Evolutionary conservation across 2,888 invertebrate genomes (phyloP), one percentile per base, ranked within the genome.

Genomic region (Vannuccia rotundouncinata): DNA sequence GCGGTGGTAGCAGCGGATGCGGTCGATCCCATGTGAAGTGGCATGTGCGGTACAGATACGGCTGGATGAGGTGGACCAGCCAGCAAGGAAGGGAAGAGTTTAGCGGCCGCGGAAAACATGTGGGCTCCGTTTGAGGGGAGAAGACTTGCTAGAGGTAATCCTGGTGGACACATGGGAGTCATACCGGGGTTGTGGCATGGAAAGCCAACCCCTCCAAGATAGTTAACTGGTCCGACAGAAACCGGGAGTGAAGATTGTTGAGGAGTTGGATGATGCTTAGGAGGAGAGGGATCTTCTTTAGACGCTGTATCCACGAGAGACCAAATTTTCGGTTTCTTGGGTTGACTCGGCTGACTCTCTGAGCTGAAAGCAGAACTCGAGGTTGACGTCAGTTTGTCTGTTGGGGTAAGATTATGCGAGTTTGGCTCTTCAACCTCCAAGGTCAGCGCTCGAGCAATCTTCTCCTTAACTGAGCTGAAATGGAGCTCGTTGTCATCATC

Each of bases 251-350:
- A 22, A 66, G 25, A 5, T 22, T 5, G n/a, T n/a, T n/a, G 17
- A 2, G 25, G 17, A 66, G 66, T 66, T 66, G 66, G 66, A 5
- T 5, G 45, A 45, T 45, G 17, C 22, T 66, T 17, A 22, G 66
- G 66, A 27, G 66, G 66, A 17, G 25, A 22, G 22, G 66, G 22
- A 22, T 66, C 66, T 22, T 75, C 75, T 30, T 75, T 75, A 17
- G 30, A 5, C n/a, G 75, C 75, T 2, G 31, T 29, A 29, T 75
- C 75, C 29, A 75, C 75, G 25, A 75, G 75, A 27, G 75, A 75
- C 75, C 75, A 75, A 31, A 75, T 75, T 27, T 75, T 75, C 2
- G 75, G 75, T 2, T 75, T 75, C 30, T 29, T 75, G 2, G 66
- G 66, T 66, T 5, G 66, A 2, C 22, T 5, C 25, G 25, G 66